phyloP scores from a whole-genome alignment of 2,113 vertebrate species.

The Phocoena phocoena region DNA sequence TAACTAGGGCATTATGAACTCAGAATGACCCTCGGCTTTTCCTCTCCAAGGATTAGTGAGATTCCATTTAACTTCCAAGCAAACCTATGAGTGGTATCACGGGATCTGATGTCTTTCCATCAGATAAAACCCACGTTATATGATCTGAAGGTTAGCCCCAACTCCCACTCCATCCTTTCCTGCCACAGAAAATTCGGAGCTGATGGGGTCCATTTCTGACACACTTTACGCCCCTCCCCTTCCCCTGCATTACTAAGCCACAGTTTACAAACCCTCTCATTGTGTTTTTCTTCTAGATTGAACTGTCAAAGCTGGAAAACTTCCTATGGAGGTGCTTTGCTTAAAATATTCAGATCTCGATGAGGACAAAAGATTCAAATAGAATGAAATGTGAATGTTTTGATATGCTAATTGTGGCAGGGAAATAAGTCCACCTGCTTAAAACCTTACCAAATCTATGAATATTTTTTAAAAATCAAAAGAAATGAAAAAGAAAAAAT shows the following conservation, averaged over 20 bases:
- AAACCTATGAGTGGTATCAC: not conserved
- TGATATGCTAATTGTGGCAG: conserved; percentile 51
- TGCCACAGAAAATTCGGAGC: not conserved
- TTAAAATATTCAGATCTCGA: conserved; percentile 38
- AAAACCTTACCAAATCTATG: conserved; percentile 39
- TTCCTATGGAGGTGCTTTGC: not conserved
- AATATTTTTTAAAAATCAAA: conserved; percentile 55
- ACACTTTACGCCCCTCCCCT: fast-evolving
- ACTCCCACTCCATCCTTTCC: not conserved
- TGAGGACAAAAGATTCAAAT: conserved; percentile 49
- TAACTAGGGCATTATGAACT: not conserved
- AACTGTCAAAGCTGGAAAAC: not conserved
- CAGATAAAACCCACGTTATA: not conserved
- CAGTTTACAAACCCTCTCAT: not conserved
- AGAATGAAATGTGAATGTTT: conserved; percentile 50
- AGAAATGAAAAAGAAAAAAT: conserved; percentile 15
- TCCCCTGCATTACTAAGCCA: not conserved
- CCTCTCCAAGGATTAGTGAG: not conserved
- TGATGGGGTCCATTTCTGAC: not conserved
- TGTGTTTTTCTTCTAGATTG: not conserved
- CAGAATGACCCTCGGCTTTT: not conserved
- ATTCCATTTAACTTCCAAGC: not conserved
- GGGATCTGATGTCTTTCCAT: not conserved
- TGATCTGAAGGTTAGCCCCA: not conserved
- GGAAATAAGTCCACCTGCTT: not conserved